Base-by-base conservation (phyloP, 1,140 invertebrate genomes). In the Cephus cinctus region DNA sequence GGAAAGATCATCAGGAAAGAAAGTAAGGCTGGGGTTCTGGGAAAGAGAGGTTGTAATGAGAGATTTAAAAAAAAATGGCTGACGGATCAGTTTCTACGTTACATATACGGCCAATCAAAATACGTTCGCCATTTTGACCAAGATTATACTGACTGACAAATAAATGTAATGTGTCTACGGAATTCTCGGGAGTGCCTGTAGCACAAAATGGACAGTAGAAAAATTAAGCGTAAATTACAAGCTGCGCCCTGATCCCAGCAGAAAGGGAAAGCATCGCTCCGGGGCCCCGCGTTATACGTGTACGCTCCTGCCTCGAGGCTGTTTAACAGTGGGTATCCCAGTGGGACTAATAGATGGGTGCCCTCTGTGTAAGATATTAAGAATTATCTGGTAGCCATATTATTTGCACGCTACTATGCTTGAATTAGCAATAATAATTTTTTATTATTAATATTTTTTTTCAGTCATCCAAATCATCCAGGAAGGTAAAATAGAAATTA, bases 191-290 rank as follows among this genome's bases (percentile, higher is more conserved):
- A 18, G 30, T 11, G 40, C 51, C 47, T 38, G 48, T 44, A 50
- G 52, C 22, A 16, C 27, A 49, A 49, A 41, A 47, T 40, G 47
- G 47, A 54, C 35, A 46, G 35, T 36, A 32, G 39, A 50, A 49
- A 49, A 50, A 55, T 47, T 51, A 42, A 38, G 49, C 27, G 45
- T 43, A 49, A 52, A 53, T 50, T 50, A 43, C 15, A 43, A 47
- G 31, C 31, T 27, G n/a, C 36, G 51, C n/a, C n/a, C n/a, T 30
- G 9, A 51, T 54, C 50, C n/a, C 25, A 9, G 30, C 48, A 48
- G 47, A 54, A 51, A 57, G 50, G 57, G 48, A 54, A 58, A 56
- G 47, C 50, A 57, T 54, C 12, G 50, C 55, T 52, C 25, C 45
- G 49, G 54, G 57, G 46, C 50, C 54, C 54, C 50, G 50, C 56